Evolutionary conservation across 2,797 vertebrate genomes (phyloP).

Genomic region (Labroides dimidiatus): DNA sequence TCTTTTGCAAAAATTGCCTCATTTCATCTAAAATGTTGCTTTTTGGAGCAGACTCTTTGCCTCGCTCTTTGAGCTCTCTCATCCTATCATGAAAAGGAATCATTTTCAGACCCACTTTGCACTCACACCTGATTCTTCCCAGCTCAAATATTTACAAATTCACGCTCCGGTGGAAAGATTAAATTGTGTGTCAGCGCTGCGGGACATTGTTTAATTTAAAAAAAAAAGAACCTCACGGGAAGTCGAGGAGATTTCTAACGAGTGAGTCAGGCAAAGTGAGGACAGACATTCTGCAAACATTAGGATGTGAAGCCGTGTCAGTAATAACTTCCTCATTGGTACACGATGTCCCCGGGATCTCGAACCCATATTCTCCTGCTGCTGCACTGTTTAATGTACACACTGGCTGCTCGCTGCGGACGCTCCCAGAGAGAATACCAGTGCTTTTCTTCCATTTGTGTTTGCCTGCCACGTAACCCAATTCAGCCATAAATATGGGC

Average conservation of each 20-base stretch:
- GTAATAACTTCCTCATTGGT: conserved; percentile 43
- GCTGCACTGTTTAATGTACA: conserved; percentile 62
- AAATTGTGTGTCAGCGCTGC: conserved; percentile 21
- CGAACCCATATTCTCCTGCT: conserved; percentile 47
- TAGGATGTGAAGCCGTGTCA: conserved; percentile 39
- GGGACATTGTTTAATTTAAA: conserved; percentile 11
- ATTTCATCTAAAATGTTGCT: too few relatives aligned
- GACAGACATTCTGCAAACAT: conserved; percentile 10
- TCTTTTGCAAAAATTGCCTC: too few relatives aligned
- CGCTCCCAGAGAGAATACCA: conserved; percentile 61
- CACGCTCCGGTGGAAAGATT: conserved; percentile 22
- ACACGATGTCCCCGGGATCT: conserved; percentile 29
- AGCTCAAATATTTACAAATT: conserved; percentile 60
- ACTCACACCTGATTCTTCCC: conserved; percentile 39
- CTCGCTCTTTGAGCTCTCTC: too few relatives aligned
- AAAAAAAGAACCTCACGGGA: conserved; percentile 6
- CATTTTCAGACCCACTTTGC: conserved; percentile 3
- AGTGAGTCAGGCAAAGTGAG: conserved; percentile 15
- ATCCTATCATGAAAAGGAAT: conserved; percentile 37
- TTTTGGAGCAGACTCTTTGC: too few relatives aligned
- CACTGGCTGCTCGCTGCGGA: conserved; percentile 32
- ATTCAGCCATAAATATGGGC: conserved; percentile 74
- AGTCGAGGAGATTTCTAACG: not conserved
- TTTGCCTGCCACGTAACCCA: conserved; percentile 71
- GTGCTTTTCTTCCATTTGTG: conserved; percentile 68